Base-by-base conservation (phyloP, 2,888 invertebrate genomes). In the Ophioninae sp. region DNA sequence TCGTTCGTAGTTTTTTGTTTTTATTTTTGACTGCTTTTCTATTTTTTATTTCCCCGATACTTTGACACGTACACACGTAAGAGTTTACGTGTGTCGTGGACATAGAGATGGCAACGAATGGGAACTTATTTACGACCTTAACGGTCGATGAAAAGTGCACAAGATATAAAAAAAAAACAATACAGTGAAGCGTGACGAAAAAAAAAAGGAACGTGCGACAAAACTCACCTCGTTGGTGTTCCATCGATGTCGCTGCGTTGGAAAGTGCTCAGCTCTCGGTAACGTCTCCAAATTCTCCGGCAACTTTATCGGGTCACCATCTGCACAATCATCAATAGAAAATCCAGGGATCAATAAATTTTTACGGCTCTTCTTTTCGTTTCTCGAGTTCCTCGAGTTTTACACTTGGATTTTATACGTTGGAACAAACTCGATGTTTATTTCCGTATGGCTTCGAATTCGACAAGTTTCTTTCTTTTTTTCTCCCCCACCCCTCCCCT, bases 211-310 rank as follows among this genome's bases (percentile, higher is more conserved):
- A 6, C n/a, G 72, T 17, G 23, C 3, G 73, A 73, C 23, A 81
- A 81, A 74, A 88, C 95, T 94, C 93, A 98, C 99, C 97, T 99
- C 99, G 95, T 99, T 99, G 93, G 98, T 99, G 96, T 99, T 99
- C 99, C 99, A 99, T 90, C 98, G 96, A 94, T 99, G 98, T 93
- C 98, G 95, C 93, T 98, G 98, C 89, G 96, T 96, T 87, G 98
- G 98, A 94, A 99, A 98, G 94, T 98, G 97, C 93, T 98, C 98
- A 86, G 98, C 98, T 91, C 97, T 96, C 89, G 97, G 98, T 93
- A 99, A 95, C 93, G 97, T 97, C 94, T 98, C 98, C 95, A 98
- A 95, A 95, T 98, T 98, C 93, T 98, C 98, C 85, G 98, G 98
- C 91, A 98, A 94, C 94, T 98, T 98, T 94, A 98, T 98, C 90